phyloP scores from a whole-genome alignment of 1,140 invertebrate species.

The Arctopsyche grandis region DNA sequence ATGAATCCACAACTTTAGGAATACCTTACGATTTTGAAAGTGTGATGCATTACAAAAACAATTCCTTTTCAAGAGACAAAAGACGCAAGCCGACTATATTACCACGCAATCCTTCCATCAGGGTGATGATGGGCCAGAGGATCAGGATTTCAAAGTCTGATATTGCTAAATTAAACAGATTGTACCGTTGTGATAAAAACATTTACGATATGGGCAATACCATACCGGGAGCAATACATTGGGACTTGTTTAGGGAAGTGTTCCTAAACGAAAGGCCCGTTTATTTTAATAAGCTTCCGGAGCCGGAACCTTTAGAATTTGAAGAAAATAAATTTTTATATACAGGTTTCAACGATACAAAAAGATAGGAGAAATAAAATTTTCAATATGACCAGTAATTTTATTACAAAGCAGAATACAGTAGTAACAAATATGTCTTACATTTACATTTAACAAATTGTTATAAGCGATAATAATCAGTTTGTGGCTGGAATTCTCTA shows the following conservation, averaged over 20 bases:
- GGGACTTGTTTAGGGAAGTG: slow-evolving; percentile 49
- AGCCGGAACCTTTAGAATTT: slow-evolving; percentile 51
- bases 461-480: background rate
- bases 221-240: slow-evolving; percentile 49
- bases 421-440: slow-evolving; percentile 11
- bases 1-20: slow-evolving; percentile 56
- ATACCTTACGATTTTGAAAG: slow-evolving; percentile 75
- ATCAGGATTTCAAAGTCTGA: slow-evolving; percentile 50
- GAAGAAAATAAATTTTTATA: slow-evolving; percentile 49
- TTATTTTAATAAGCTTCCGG: slow-evolving; percentile 52
- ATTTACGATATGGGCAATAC: slow-evolving; percentile 49
- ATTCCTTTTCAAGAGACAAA: slow-evolving; percentile 53
- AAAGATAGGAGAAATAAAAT: background rate
- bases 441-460: background rate
- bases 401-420: slow-evolving; percentile 10
- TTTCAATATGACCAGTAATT: background rate
- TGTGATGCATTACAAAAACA: slow-evolving; percentile 76
- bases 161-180: slow-evolving; percentile 52
- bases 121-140: slow-evolving; percentile 50
- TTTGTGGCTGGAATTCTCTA: background rate
- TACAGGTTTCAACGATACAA: background rate
- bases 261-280: slow-evolving; percentile 51
- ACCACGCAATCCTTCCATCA: slow-evolving; percentile 33
- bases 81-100: slow-evolving; percentile 49
- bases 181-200: slow-evolving; percentile 50